Conservation (phyloP, 2,797 vertebrate species). For the Odontamblyopus rebecca region DNA sequence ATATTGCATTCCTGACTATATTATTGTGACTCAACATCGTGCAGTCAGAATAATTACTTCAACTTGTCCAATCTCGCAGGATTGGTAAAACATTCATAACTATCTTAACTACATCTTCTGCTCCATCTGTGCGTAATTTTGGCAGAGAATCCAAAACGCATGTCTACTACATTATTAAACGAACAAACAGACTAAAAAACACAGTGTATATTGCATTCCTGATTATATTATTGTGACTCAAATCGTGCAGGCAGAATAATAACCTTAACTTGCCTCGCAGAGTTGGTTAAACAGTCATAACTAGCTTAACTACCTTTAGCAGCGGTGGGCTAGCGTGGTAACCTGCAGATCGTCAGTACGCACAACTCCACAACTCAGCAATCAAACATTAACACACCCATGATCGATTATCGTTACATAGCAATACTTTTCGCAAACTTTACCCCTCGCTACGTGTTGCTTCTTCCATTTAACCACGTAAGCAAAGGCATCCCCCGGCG, state of each 20-base stretch:
- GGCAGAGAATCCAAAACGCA: too few relatives aligned
- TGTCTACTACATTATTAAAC: too few relatives aligned
- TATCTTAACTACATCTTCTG: conserved; percentile 22
- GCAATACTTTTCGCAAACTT: conserved; percentile 23
- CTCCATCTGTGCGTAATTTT: too few relatives aligned
- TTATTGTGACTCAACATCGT: too few relatives aligned
- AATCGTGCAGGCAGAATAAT: neutral
- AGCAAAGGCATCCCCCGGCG: too few relatives aligned
- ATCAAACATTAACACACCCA: neutral
- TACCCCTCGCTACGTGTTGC: conserved; percentile 41
- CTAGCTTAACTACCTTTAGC: conserved; percentile 33
- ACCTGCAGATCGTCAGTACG: neutral
- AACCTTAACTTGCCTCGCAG: too few relatives aligned
- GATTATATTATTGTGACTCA: too few relatives aligned
- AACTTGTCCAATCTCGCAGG: too few relatives aligned
- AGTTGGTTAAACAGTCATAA: neutral
- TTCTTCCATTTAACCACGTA: conserved; percentile 11
- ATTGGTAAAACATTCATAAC: neutral
- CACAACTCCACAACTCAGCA: too few relatives aligned
- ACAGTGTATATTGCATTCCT: too few relatives aligned
- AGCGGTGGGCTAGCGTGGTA: conserved; percentile 35
- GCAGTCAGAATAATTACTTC: neutral
- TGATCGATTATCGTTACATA: accelerated
- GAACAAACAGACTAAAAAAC: too few relatives aligned
- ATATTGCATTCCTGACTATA: too few relatives aligned